A percentile compares a stretch with the other conserved stretches of the same genome.
Evolutionary conservation across 2,797 vertebrate species (phyloP).

Genomic region (Sebastes itinus): DNA sequence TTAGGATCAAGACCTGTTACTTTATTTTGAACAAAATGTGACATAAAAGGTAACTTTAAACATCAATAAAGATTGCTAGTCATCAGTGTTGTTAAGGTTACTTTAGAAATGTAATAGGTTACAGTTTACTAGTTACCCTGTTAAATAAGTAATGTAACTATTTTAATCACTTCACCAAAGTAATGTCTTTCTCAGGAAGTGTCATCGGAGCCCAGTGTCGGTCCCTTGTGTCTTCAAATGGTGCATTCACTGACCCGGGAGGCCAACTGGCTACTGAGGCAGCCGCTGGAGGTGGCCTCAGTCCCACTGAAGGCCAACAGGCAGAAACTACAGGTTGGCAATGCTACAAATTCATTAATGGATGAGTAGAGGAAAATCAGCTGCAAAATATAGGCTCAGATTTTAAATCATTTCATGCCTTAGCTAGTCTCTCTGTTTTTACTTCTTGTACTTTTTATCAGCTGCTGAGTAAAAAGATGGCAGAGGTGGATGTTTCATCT

Average conservation of each 20-base stretch:
- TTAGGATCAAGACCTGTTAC: neutral
- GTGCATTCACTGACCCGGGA: slow-evolving; percentile 57
- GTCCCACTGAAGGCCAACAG: slow-evolving; percentile 56
- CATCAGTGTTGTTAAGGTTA: neutral
- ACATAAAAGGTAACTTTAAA: neutral
- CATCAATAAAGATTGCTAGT: neutral
- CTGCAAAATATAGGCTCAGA: neutral
- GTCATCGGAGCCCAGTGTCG: slow-evolving; percentile 13
- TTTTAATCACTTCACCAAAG: neutral
- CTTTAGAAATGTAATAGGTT: no score
- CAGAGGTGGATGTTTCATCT: slow-evolving; percentile 48
- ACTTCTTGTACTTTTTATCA: neutral
- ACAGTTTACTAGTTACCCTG: neutral
- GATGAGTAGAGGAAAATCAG: neutral
- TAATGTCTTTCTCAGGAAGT: slow-evolving; percentile 51
- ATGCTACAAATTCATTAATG: neutral
- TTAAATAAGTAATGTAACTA: neutral
- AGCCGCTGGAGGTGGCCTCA: slow-evolving; percentile 58
- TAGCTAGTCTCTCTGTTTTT: neutral
- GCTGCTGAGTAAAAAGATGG: slow-evolving; percentile 61
- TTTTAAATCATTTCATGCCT: neutral
- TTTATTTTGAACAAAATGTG: neutral
- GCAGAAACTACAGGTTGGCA: slow-evolving; percentile 74
- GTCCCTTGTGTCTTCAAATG: slow-evolving; percentile 26
- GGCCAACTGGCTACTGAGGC: slow-evolving; percentile 39